phyloP scores from a whole-genome alignment of 2,888 invertebrate species.

The Parascotia fuliginaria region DNA sequence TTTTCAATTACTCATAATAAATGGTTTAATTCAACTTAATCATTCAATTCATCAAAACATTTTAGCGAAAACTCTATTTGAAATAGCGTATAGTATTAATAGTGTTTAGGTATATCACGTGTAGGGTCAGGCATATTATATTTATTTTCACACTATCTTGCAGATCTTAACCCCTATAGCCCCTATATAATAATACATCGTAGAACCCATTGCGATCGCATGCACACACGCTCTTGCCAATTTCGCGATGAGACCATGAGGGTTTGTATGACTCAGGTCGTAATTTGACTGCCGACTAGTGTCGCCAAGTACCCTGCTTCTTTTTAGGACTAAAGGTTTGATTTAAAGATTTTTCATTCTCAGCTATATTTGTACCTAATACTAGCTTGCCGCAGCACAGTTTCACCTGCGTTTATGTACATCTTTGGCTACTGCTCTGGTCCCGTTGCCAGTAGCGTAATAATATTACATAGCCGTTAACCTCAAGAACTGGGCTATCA shows the following conservation, averaged over 20 bases:
- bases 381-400: no score
- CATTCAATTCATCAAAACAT: no score
- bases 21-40: no score
- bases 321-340: not conserved
- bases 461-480: no score
- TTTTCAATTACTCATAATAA: no score
- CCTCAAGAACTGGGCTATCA: no score
- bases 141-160: slow-evolving; percentile 22
- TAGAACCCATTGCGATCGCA: slow-evolving; percentile 34
- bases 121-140: not conserved
- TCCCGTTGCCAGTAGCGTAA: no score
- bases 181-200: slow-evolving; percentile 51
- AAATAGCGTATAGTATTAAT: not conserved
- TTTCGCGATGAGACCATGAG: slow-evolving; percentile 50
- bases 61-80: no score
- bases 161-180: slow-evolving; percentile 30
- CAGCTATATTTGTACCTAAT: no score
- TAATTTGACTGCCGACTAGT: slow-evolving; percentile 39
- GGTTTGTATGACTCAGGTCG: slow-evolving; percentile 22
- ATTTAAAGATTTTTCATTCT: no score
- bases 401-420: no score
- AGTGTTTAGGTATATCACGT: not conserved
- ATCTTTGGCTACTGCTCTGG: no score
- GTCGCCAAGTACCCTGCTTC: slow-evolving; percentile 13
- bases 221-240: slow-evolving; percentile 44